phyloP scores from a whole-genome alignment of 2,888 invertebrate species.

The Patella pellucida region DNA sequence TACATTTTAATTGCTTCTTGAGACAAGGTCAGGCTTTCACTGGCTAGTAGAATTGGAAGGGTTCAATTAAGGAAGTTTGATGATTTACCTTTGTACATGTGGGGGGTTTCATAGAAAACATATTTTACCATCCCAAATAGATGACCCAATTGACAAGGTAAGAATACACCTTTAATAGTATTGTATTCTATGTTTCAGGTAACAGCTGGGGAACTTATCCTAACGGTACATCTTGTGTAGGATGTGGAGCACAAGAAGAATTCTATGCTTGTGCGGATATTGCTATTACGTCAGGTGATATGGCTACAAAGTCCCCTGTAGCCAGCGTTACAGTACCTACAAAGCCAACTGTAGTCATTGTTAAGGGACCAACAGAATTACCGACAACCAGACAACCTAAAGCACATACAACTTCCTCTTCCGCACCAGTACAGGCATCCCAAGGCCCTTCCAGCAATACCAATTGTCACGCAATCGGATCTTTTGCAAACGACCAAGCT shows the following conservation, averaged over 20 bases:
- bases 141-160: too few relatives aligned
- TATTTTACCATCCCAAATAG: too few relatives aligned
- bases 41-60: too few relatives aligned
- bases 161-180: background rate
- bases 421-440: background rate
- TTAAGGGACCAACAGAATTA: background rate
- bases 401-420: background rate
- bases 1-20: too few relatives aligned
- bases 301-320: too few relatives aligned
- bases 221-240: background rate
- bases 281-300: background rate
- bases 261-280: background rate
- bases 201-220: background rate
- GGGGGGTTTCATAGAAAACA: too few relatives aligned
- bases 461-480: background rate
- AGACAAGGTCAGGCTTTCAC: too few relatives aligned
- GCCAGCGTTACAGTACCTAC: background rate
- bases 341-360: background rate
- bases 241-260: conserved; percentile 4
- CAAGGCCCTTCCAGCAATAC: background rate
- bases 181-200: background rate
- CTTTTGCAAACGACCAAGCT: background rate
- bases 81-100: too few relatives aligned
- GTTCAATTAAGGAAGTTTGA: too few relatives aligned
- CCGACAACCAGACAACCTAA: background rate